Conservation (phyloP, 2,797 vertebrate genomes). For the Octomys mimax region DNA sequence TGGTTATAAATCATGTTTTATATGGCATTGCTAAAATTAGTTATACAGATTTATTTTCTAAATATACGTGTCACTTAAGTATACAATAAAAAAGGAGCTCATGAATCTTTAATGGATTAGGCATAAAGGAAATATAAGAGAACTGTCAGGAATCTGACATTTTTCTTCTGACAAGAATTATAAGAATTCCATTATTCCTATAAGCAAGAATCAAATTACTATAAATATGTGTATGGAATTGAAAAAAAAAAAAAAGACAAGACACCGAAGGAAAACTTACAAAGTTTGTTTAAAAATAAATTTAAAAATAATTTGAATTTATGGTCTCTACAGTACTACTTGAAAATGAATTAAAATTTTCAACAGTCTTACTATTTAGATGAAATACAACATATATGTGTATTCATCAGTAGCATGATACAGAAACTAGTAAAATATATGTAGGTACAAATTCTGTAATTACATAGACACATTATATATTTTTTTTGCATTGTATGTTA, state of each 20-base stretch:
- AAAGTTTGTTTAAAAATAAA: background rate
- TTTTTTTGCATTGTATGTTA: background rate
- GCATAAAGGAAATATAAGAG: background rate
- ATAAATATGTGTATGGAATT: background rate
- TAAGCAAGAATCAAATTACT: background rate
- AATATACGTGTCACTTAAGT: accelerated
- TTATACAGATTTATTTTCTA: background rate
- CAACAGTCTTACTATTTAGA: background rate
- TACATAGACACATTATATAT: background rate
- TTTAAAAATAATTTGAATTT: background rate
- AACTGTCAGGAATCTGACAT: background rate
- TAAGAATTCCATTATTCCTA: background rate
- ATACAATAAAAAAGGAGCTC: background rate
- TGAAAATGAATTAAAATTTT: background rate
- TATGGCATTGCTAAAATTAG: background rate
- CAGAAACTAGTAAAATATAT: background rate
- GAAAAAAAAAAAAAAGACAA: background rate
- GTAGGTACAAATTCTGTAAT: background rate
- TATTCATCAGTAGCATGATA: background rate
- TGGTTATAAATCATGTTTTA: background rate
- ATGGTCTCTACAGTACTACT: background rate
- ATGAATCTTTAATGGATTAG: background rate
- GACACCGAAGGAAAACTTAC: background rate
- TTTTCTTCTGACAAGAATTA: background rate
- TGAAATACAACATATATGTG: background rate